Evolutionary conservation across 2,797 vertebrate genomes (phyloP), one percentile per base, ranked within the genome.

Genomic region (Rhabdomys pumilio): DNA sequence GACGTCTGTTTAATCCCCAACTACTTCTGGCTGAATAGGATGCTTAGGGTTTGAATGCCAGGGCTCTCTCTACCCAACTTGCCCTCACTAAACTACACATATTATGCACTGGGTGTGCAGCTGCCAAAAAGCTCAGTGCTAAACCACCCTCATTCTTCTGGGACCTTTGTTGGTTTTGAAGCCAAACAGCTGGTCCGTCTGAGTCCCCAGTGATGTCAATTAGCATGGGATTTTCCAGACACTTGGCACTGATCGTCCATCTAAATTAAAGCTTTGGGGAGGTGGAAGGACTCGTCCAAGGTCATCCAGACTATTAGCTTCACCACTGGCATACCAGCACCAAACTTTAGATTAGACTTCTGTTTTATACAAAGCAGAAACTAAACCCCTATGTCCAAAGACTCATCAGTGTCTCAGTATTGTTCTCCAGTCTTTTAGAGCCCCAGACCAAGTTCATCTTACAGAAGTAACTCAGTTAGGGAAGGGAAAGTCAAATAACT

Each of bases 1-100:
- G 91, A 94, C 88, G 89, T 95, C 87, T 91, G 86, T 91, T 96
- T 97, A 97, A 96, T 94, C 84, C 95, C 89, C 89, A 91, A 44
- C 63, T 63, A 91, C 89, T 96, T 96, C 85, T 96, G 61, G 31
- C 72, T 79, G 87, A 95, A 94, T 65, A 79, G 95, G 61, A 80
- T 88, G 69, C 81, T 90, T 53, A 69, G 91, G 63, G 17, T 72
- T 95, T 93, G 96, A 90, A 91, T 89, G 63, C 63, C n/a, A 79
- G 67, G 80, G 20, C 44, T 83, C 9, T 95, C 53, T 95, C 69
- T 89, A 55, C 34, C 59, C 22, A 44, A 81, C 53, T 22, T 11
- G 50, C 61, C 53, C 67, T 89, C 63, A n/a, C 57, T 89, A 61
- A 94, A 93, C 67, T 87, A 24, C 79, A n/a, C 31, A 73, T 38